phyloP scores from a whole-genome alignment of 2,113 vertebrate species.

The Noctilio leporinus region DNA sequence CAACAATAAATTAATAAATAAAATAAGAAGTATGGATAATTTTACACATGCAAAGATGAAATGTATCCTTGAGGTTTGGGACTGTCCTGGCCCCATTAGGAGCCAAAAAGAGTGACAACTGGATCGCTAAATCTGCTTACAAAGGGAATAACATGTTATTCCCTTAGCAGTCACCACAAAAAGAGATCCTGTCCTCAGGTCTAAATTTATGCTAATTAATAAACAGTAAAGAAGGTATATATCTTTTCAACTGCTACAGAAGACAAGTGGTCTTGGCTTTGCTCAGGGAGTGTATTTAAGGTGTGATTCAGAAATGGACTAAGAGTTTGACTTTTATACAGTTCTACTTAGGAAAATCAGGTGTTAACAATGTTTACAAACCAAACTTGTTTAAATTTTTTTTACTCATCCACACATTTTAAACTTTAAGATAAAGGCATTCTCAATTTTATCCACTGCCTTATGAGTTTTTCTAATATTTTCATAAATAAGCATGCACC shows the following conservation, averaged over 20 bases:
- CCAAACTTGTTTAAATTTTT: not conserved
- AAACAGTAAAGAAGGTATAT: not conserved
- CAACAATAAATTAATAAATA: no score
- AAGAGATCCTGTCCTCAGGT: not conserved
- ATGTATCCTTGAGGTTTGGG: not conserved
- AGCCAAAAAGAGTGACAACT: not conserved
- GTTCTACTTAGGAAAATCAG: not conserved
- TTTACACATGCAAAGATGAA: not conserved
- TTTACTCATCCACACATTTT: not conserved
- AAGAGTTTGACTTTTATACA: not conserved
- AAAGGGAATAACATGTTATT: not conserved
- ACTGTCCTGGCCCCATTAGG: not conserved
- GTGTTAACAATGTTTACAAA: not conserved
- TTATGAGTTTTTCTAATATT: not conserved
- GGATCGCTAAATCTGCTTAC: not conserved
- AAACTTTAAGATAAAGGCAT: not conserved
- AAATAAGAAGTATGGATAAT: not conserved
- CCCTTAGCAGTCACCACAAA: not conserved
- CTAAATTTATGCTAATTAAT: not conserved
- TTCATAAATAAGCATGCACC: not conserved
- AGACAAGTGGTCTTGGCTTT: not conserved
- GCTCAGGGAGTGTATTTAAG: not conserved
- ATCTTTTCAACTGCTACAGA: not conserved
- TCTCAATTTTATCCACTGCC: not conserved
- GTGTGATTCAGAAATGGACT: not conserved